Percentiles rank a stretch among this genome's conserved stretches.
phyloP scores from a whole-genome alignment of 2,888 invertebrate species.

The Teleiodes luculella region DNA sequence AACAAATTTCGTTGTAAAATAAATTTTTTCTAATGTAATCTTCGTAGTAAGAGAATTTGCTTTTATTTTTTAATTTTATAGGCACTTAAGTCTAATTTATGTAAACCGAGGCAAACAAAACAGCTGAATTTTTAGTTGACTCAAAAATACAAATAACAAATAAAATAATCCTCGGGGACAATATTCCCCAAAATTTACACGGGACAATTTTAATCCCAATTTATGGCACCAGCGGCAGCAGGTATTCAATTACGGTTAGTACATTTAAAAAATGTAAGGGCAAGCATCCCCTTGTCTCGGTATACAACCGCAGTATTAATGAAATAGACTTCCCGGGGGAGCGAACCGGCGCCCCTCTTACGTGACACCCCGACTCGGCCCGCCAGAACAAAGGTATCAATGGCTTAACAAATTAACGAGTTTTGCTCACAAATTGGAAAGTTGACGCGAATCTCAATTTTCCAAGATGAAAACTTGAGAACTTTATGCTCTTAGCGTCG shows the following conservation, averaged over 20 bases:
- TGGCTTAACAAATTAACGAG: constrained; percentile 44
- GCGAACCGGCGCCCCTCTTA: constrained; percentile 39
- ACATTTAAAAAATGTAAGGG: constrained; percentile 65
- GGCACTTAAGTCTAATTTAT: background rate
- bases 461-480: constrained; percentile 4
- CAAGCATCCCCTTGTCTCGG: constrained; percentile 39
- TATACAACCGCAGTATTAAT: constrained; percentile 66
- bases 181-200: constrained; percentile 3
- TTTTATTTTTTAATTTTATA: background rate
- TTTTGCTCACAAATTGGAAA: constrained; percentile 28
- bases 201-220: constrained; percentile 58
- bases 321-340: constrained; percentile 72
- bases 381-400: constrained; percentile 45
- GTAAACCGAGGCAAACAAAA: background rate
- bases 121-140: background rate
- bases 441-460: constrained; percentile 35
- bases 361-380: constrained; percentile 28
- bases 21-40: background rate
- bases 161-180: constrained; percentile 7
- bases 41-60: background rate
- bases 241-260: constrained; percentile 68
- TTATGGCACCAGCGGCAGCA: constrained; percentile 55
- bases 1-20: background rate
- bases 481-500: constrained; percentile 7
- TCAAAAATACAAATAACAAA: constrained; percentile 4